Base-by-base conservation (phyloP, 2,113 vertebrate species). In the Rhinoderma darwinii region DNA sequence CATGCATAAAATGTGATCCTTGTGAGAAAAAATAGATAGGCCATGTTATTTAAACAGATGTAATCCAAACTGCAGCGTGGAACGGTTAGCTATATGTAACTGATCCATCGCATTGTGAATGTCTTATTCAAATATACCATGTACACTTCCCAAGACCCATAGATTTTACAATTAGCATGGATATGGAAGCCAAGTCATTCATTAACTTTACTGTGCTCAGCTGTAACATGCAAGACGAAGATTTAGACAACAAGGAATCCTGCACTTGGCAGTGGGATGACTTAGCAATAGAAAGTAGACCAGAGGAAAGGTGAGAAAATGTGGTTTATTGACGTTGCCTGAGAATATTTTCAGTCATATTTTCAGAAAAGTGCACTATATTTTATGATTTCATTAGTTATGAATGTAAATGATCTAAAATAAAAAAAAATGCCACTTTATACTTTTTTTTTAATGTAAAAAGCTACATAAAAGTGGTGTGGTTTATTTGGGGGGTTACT, bases 1-100 rank as follows among this genome's bases (percentile, higher is more conserved):
- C 68, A 83, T 54, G 82, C 82, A 73, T 73, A 83, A 73, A 83
- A 66, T 66, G 82, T 54, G 66, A 73, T 73, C 82, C 82, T 35
- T 35, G 44, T 35, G 82, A 83, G 50, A 30, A 51, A 47, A 83
- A 83, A 83, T 83, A 83, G 82, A 83, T 73, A 47, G 27, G 47
- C 82, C 20, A 17, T 54, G 66, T 83, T 83, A 83, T 73, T 54
- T 73, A 83, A 83, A 54, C 41, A 73, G 82, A 70, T 73, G 79
- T 63, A 82, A 43, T 82, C 18, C 25, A 80, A 80, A 80, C 77
- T 80, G 30, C 15, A 32, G 3, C 39, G 51, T 10, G 51, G 37
- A 70, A 70, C 37, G 25, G 59, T 70, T 47, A 20, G 41, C 25
- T 15, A 66, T 22, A 47, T 14, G 35, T 43, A 82, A 82, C 37